Evolutionary conservation across 2,113 vertebrate genomes (phyloP), one percentile per base, ranked within the genome.

Genomic region (Pollachius pollachius): DNA sequence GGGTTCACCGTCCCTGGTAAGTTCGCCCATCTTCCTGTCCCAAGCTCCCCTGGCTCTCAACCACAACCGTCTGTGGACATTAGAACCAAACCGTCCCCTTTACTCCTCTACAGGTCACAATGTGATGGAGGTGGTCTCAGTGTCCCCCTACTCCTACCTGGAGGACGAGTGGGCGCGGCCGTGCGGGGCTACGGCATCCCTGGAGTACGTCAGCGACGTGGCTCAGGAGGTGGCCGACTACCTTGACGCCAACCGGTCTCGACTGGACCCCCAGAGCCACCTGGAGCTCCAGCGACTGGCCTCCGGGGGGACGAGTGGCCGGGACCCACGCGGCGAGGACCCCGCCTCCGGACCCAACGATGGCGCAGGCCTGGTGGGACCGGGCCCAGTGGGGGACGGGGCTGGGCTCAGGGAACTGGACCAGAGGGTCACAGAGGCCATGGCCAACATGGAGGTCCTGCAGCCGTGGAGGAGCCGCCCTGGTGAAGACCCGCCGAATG

Each of bases 1-100:
- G 68, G 52, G 56, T 95, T 94, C 75, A 81, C 87, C 34, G 74
- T 92, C 82, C 94, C 95, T 75, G 94, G 95, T 95, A 75, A 85
- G 87, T n/a, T 15, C 30, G 19, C 21, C 48, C n/a, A 5, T 67
- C 27, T 41, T 1, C 41, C 9, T 11, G 12, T 48, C 41, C 41
- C 12, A 34, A 4, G 6, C 30, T 34, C 30, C 30, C 4, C 30
- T 7, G 30, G 41, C 8, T 48, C 12, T 48, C 41, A 41, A 41
- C 37, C 6, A 8, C 37, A 4, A 41, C 37, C 37, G 23, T 23
- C 23, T 4, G 3, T 34, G 30, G 30, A 34, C 30, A 34, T 34
- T 34, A 34, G 30, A 34, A 34, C 30, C 30, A 34, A 34, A 34
- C 30, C 4, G 6, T 4, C 4, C 30, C 30, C 6, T 76, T n/a